Base-by-base conservation (phyloP, 2,888 invertebrate species). In the Patella caerulea region DNA sequence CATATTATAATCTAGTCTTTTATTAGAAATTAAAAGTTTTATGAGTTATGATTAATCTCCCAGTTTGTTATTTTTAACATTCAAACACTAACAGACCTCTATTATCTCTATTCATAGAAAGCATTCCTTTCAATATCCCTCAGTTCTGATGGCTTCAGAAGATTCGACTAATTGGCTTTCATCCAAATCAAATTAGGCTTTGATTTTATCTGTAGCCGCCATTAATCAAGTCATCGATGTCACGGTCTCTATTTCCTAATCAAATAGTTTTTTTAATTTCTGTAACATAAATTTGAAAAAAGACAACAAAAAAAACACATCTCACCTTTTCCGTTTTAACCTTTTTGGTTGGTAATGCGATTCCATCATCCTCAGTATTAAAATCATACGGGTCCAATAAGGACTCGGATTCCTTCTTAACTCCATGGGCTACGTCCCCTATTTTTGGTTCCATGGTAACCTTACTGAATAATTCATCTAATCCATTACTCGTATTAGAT, bases 301-400 rank as follows among this genome's bases (percentile, higher is more conserved):
- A 19, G 19, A 34, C 34, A 53, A 77, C 11, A 77, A 52, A n/a
- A 19, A 7, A 73, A 45, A 45, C 45, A 78, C 54, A 52, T 45
- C 59, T 73, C 80, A 88, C 88, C 84, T 89, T 89, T 71, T 89
- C 89, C 19, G 85, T 73, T 80, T 89, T 89, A n/a, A 88, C 85
- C 79, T 89, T 89, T 83, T 89, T 89, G 34, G 87, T 85, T 3
- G 88, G 87, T 70, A 88, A 80, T 19, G 83, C 84, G 65, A 89
- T 85, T 52, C 87, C 87, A 80, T 89, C 89, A 59, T 87, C 88
- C 82, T 89, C 89, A 75, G 88, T 89, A 83, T 89, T 88, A 81
- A 89, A 89, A 74, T 89, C 89, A 79, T 89, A 89, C 2, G 89
- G 89, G 75, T 88, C 88, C 29, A 84, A 85, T 45, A 45, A 45